phyloP scores from a whole-genome alignment of 2,797 vertebrate species.

The Calcarius lapponicus region DNA sequence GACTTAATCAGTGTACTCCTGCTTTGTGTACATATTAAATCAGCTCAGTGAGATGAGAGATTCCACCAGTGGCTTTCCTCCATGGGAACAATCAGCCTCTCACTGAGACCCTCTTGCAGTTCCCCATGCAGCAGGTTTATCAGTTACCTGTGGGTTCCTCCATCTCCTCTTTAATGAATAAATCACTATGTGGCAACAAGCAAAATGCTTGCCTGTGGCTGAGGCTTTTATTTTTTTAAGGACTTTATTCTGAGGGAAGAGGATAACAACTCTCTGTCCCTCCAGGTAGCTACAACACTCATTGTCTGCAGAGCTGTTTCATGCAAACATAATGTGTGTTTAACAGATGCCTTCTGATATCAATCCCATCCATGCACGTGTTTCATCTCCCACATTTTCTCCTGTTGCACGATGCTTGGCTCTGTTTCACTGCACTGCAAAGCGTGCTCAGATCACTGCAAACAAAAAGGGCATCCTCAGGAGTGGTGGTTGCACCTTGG shows the following conservation, averaged over 20 bases:
- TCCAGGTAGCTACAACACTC: neutral
- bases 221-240: neutral
- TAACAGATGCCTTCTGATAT: constrained; percentile 34
- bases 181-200: neutral
- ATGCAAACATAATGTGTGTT: neutral
- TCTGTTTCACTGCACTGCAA: neutral
- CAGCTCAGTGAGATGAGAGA: neutral
- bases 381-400: neutral
- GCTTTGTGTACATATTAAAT: neutral
- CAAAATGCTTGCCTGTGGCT: neutral
- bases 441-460: neutral
- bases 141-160: neutral
- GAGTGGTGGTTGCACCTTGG: neutral
- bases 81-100: neutral
- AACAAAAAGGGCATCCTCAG: neutral
- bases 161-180: neutral
- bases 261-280: neutral
- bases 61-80: neutral
- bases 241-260: neutral
- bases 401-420: neutral
- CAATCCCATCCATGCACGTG: neutral
- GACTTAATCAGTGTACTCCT: neutral
- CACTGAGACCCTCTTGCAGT: neutral
- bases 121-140: neutral
- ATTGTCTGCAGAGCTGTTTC: constrained; percentile 9